Evolutionary conservation across 2,888 invertebrate genomes (phyloP), one percentile per base, ranked within the genome.

Genomic region (Tenthredo scrophulariae): DNA sequence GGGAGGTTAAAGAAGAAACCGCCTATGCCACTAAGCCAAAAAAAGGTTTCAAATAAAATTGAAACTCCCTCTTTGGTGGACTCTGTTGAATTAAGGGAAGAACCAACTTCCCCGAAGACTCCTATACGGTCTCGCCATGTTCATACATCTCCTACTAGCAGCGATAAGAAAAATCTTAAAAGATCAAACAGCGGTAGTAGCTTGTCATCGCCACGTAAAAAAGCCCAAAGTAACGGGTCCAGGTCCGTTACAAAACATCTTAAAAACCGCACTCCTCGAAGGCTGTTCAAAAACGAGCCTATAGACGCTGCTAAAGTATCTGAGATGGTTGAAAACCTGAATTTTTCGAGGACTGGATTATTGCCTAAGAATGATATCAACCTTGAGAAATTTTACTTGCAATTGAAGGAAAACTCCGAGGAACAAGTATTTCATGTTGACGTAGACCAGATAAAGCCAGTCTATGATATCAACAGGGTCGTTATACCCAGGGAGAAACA

Each of bases 261-360:
- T 65, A 77, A 62, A 46, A 67, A 67, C 43, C 77, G 50, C 13
- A 83, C 58, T 43, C 87, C 87, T 1, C 86, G 54, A 70, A 89
- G 89, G 75, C 43, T 88, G 0, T 87, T 80, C 9, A 3, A n/a
- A 7, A 40, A 62, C 22, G 72, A 88, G 4, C 84, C 85, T 40
- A 65, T 85, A 0, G 85, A 88, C 18, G 40, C 87, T 15, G 85
- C 88, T 4, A 84, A 86, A 5, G 77, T 87, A 26, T 74, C 29
- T 0, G 40, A 43, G 2, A 87, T 89, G 1, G 85, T 93, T 18
- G 89, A 90, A 40, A 88, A 91, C 86, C 87, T 92, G 75, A 92
- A 92, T 87, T 79, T 89, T 22, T 87, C 88, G 0, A 91, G 88
- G 33, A 87, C 91, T 84, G 88, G 90, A n/a, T 86, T 87, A 1